Evolutionary conservation across 2,888 invertebrate species (phyloP).

Genomic region (Mythimna ferrago): DNA sequence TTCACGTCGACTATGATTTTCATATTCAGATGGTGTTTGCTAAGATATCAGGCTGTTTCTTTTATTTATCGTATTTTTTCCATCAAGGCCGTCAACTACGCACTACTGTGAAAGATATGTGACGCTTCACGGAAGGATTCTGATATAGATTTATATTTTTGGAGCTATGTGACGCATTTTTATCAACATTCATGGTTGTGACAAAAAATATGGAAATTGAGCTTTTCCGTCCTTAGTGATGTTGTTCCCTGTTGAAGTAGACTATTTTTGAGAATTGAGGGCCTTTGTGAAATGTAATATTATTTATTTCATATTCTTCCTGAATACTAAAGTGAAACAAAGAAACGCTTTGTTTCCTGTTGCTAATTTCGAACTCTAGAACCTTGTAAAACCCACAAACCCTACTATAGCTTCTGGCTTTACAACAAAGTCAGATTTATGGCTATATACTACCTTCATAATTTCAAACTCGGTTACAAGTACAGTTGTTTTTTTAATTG

Average conservation of each 20-base stretch:
- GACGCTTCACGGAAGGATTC: conserved; percentile 36
- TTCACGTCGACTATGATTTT: conserved; percentile 78
- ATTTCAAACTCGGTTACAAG: not conserved
- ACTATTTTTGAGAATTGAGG: not conserved
- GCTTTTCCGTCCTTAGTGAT: conserved; percentile 3
- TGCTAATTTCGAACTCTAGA: not conserved
- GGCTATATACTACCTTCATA: too few species aligned
- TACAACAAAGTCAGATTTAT: not conserved
- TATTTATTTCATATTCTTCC: not conserved
- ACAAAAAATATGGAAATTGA: conserved; percentile 21
- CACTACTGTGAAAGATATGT: conserved; percentile 40
- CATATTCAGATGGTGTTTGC: conserved; percentile 79
- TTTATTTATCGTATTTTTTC: conserved; percentile 45
- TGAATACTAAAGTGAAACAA: not conserved
- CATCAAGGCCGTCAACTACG: conserved; percentile 61
- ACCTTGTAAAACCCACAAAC: not conserved
- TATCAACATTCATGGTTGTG: conserved; percentile 18
- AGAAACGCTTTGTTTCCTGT: conserved; percentile 2
- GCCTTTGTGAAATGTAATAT: conserved; percentile 12
- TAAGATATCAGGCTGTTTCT: conserved; percentile 64
- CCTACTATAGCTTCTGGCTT: not conserved
- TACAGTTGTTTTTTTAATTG: not conserved
- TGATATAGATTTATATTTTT: conserved; percentile 23
- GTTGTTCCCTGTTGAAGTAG: not conserved
- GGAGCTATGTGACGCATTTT: conserved; percentile 14